These are phyloP conservation scores for Laspeyria flexula DNA, from an alignment of 2,888 invertebrate species.

Conservation along the genomic window DNA sequence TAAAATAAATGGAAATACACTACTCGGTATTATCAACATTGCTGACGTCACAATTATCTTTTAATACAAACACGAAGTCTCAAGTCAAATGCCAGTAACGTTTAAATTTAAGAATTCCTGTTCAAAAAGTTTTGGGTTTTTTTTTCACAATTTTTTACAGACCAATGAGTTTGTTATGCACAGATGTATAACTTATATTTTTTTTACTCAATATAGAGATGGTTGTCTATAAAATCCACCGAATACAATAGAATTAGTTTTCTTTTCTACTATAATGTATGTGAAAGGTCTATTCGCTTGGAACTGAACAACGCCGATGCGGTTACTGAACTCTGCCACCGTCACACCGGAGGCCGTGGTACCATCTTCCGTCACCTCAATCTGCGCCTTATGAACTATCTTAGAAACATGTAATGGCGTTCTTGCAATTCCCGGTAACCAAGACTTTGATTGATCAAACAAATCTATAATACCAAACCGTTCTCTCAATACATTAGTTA, in stretches of 20 bases:
- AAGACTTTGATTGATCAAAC: conserved; percentile 77
- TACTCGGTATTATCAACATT: too few relatives aligned
- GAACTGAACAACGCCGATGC: conserved; percentile 85
- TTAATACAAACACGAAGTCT: neutral
- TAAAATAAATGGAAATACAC: conserved; percentile 5
- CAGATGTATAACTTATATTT: neutral
- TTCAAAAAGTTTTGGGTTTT: neutral
- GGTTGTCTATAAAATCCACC: conserved; percentile 75
- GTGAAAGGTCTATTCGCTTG: conserved; percentile 88
- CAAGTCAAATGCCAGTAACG: neutral
- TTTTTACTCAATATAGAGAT: conserved; percentile 56
- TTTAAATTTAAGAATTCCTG: neutral
- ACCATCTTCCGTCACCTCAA: conserved; percentile 91
- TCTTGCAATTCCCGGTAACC: conserved; percentile 77
- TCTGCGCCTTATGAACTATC: conserved; percentile 89
- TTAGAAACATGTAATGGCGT: conserved; percentile 84
- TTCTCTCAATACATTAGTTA: conserved; percentile 80
- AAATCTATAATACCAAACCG: conserved; percentile 81
- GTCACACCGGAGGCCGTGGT: conserved; percentile 89
- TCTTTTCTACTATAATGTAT: conserved; percentile 89
- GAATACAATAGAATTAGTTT: conserved; percentile 77
- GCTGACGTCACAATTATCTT: too few relatives aligned
- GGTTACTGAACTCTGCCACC: conserved; percentile 76
- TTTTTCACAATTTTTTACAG: neutral
- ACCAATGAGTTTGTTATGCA: neutral